A percentile compares a stretch with the other conserved stretches of the same genome.
These are phyloP conservation scores for Hassar affinis DNA, from an alignment of 2,113 vertebrate species.

Conservation along the genomic window DNA sequence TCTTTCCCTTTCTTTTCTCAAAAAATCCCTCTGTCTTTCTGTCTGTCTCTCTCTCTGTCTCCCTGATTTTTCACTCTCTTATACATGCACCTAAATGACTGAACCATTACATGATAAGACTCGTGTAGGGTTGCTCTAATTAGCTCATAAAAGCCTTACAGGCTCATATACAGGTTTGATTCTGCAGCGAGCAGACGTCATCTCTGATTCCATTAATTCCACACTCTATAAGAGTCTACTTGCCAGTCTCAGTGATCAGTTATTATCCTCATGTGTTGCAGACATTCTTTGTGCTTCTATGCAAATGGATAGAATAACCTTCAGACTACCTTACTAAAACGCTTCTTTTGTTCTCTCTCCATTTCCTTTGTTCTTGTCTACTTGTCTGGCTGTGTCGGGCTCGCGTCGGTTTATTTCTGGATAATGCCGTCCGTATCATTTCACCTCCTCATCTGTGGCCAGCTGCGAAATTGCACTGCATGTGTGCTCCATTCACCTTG, in stretches of 20 bases:
- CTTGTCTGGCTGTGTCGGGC: constrained; percentile 16
- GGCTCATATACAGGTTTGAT: too few species aligned
- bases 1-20: not conserved
- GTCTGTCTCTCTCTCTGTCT: not conserved
- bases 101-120: too few species aligned
- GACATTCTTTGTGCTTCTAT: constrained; percentile 26
- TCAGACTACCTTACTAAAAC: constrained; percentile 34
- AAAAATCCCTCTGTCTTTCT: not conserved
- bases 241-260: constrained; percentile 19
- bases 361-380: constrained; percentile 33
- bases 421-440: constrained; percentile 23
- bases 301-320: constrained; percentile 39
- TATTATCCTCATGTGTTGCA: constrained; percentile 23
- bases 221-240: not conserved
- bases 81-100: not conserved
- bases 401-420: constrained; percentile 48
- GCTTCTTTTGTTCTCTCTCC: constrained; percentile 33
- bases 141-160: not conserved
- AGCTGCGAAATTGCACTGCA: constrained; percentile 46
- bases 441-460: not conserved
- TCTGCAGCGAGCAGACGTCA: not conserved
- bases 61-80: not conserved
- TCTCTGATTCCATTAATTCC: constrained; percentile 37
- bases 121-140: not conserved
- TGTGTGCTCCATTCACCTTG: constrained; percentile 41